These are phyloP conservation scores for Brachyptera risi DNA, from an alignment of 2,888 invertebrate genomes.

Conservation along the genomic window DNA sequence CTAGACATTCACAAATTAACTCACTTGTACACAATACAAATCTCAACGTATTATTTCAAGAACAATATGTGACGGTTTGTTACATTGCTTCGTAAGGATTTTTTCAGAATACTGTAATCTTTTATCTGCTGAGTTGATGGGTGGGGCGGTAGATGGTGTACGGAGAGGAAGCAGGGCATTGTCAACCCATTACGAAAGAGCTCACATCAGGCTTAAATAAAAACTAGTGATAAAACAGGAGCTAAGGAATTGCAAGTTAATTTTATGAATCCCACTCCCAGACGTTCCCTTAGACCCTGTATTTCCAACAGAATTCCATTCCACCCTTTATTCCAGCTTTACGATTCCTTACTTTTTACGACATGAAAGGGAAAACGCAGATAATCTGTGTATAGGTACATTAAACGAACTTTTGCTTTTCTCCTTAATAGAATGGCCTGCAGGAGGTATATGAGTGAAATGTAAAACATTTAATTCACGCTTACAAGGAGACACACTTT, in stretches of 20 bases:
- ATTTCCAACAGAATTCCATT: neutral
- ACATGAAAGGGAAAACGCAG: slow-evolving; percentile 8
- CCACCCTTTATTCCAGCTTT: neutral
- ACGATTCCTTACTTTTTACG: slow-evolving; percentile 11
- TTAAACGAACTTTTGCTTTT: slow-evolving; percentile 20
- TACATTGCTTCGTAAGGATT: too few species aligned
- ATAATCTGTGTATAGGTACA: slow-evolving; percentile 17
- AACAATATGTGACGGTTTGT: too few species aligned
- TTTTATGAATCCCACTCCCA: neutral
- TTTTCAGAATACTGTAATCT: too few species aligned
- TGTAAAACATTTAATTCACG: slow-evolving; percentile 8
- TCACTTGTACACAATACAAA: too few species aligned
- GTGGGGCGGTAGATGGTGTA: too few species aligned
- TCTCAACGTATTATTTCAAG: too few species aligned
- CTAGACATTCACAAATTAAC: too few species aligned
- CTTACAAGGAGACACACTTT: slow-evolving; percentile 14
- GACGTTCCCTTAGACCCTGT: neutral
- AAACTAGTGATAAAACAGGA: too few species aligned
- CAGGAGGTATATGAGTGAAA: slow-evolving; percentile 6
- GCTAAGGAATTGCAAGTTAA: slow-evolving; percentile 13
- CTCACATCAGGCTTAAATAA: too few species aligned
- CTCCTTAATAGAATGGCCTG: slow-evolving; percentile 13
- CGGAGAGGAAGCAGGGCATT: too few species aligned
- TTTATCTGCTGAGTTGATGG: too few species aligned
- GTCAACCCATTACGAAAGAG: too few species aligned